phyloP scores from a whole-genome alignment of 2,113 vertebrate genomes.

The Scopus umbretta region DNA sequence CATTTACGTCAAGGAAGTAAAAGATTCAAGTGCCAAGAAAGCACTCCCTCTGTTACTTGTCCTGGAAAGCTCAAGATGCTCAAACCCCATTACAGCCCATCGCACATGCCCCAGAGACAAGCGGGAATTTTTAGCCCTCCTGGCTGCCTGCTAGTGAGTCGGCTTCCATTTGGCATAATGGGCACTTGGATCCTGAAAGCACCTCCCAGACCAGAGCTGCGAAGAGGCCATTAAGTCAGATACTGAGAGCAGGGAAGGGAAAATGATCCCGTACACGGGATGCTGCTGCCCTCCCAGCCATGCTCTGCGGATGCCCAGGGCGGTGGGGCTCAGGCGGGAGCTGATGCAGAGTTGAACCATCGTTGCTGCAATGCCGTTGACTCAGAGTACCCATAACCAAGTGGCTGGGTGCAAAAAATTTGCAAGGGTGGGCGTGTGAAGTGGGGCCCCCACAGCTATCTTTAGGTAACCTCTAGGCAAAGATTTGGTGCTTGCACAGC shows the following conservation, averaged over 20 bases:
- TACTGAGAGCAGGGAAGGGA: neutral
- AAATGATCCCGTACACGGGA: accelerated
- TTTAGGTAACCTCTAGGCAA: slow-evolving; percentile 40
- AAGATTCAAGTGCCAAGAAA: neutral
- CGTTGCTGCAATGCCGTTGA: accelerated
- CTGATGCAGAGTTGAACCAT: accelerated
- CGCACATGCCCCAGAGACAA: accelerated
- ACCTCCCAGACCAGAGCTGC: neutral
- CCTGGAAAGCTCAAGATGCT: neutral
- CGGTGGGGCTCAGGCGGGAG: accelerated
- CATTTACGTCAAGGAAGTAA: neutral
- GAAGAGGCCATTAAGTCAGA: neutral
- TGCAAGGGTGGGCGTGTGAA: neutral
- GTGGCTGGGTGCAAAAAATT: neutral
- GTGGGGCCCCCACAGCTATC: neutral
- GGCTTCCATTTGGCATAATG: neutral
- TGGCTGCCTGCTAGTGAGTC: neutral
- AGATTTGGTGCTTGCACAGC: neutral
- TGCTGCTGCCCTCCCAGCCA: accelerated
- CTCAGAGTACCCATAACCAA: neutral
- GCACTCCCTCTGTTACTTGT: neutral
- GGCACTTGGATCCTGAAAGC: neutral
- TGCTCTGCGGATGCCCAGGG: accelerated
- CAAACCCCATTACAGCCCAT: neutral
- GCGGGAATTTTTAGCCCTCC: neutral